Base-by-base conservation (phyloP, 2,888 invertebrate species). In the Aleiodes testaceus region DNA sequence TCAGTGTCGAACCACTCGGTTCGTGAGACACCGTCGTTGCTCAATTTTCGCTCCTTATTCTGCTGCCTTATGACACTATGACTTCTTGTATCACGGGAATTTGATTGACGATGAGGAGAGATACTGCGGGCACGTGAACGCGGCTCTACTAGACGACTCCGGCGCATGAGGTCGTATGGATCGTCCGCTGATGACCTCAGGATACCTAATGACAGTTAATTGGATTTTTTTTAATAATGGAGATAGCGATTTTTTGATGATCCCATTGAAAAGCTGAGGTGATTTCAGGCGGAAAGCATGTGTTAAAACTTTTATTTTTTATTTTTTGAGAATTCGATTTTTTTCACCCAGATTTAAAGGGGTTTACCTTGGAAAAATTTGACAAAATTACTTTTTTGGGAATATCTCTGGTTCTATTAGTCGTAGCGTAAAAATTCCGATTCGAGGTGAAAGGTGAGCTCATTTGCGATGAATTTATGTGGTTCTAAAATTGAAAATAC, bases 101-200 rank as follows among this genome's bases (percentile, higher is more conserved):
- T 76, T 14, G 79, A 72, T 26, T 84, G 84, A 0, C 85, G 81
- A 67, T 82, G 83, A 0, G 88, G 88, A 1, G 88, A 88, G 52
- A 84, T 86, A 74, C 88, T 88, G 52, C 87, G 84, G 2, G 88
- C 87, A 6, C 88, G 79, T 2, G 83, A 83, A 72, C 90, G 88
- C 1, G 93, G 93, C 61, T 93, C 93, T 44, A 91, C 89, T 70
- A 95, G 86, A 72, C 95, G 90, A 77, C 92, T 93, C 76, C 94
- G 90, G 81, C 95, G 90, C 93, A 95, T 94, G 77, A 94, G 90
- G 87, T 95, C 95, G 87, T 95, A 95, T 0, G 95, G 95, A 87
- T 95, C 87, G 76, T 87, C 86, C 26, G 77, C 76, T 52, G 84
- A 75, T n/a, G 85, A 75, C 69, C 83, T 81, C 72, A 87, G 78